Conservation (phyloP, 2,797 vertebrate genomes). For the Eutrigla gurnardus region DNA sequence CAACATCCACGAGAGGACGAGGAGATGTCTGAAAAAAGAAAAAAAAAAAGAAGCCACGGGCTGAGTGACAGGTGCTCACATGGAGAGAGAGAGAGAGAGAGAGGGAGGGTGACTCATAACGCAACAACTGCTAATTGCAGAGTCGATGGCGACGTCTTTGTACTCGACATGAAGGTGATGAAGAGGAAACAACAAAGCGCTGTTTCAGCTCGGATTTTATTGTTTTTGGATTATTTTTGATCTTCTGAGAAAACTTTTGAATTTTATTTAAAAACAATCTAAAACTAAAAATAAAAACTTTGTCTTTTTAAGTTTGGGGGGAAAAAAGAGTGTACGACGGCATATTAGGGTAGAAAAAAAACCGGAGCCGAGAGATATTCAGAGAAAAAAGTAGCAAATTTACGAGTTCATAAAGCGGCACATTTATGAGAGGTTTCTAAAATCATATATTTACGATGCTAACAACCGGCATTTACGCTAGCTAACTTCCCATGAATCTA, state of each 20-base stretch:
- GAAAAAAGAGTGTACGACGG: background rate
- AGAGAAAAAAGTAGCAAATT: too few relatives aligned
- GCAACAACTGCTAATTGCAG: constrained; percentile 47
- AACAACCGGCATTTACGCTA: too few relatives aligned
- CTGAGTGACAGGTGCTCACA: constrained; percentile 53
- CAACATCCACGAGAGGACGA: constrained; percentile 61
- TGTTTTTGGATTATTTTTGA: constrained; percentile 21
- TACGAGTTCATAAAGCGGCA: too few relatives aligned
- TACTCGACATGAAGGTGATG: constrained; percentile 19
- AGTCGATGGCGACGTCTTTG: constrained; percentile 33
- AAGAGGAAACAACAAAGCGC: constrained; percentile 30
- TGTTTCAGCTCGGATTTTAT: constrained; percentile 3
- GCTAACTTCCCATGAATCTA: too few relatives aligned
- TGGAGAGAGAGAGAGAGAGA: constrained; percentile 25
- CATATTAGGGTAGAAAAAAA: too few relatives aligned
- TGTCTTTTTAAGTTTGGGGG: background rate
- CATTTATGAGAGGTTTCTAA: too few relatives aligned
- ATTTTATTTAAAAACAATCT: constrained; percentile 37
- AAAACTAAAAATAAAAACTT: background rate
- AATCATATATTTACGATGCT: too few relatives aligned
- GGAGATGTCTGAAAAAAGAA: constrained; percentile 48
- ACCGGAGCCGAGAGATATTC: too few relatives aligned
- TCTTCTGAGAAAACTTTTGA: constrained; percentile 17
- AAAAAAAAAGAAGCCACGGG: constrained; percentile 25
- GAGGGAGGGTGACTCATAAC: constrained; percentile 5